phyloP scores from a whole-genome alignment of 2,888 invertebrate genomes.

The Neoitamus cyanurus region DNA sequence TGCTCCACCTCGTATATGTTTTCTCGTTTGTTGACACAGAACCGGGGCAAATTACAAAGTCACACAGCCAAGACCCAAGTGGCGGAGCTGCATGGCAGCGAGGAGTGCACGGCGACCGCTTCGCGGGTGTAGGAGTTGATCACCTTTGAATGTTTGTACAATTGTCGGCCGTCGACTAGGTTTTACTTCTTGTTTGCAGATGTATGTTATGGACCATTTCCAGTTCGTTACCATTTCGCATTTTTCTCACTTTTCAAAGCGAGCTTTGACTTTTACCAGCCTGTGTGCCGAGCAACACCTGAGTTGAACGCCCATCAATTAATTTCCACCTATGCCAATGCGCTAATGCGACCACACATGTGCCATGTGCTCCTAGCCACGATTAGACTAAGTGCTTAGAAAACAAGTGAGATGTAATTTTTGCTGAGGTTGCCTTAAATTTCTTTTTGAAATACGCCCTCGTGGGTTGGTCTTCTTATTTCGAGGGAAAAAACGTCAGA shows the following conservation, averaged over 20 bases:
- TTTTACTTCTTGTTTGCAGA: constrained; percentile 3
- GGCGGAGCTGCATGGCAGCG: not conserved
- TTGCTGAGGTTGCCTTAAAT: not conserved
- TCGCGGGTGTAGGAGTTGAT: constrained; percentile 4
- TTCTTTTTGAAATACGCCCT: not conserved
- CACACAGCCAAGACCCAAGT: not conserved
- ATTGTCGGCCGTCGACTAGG: constrained; percentile 1
- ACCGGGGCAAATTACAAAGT: constrained; percentile 21
- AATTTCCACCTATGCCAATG: not conserved
- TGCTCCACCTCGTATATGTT: not conserved
- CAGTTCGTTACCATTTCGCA: not conserved
- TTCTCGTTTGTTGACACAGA: constrained; percentile 24
- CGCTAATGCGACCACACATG: not conserved
- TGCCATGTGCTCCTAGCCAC: not conserved
- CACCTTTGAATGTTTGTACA: constrained; percentile 35
- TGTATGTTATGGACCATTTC: not conserved
- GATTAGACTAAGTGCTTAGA: too few species aligned
- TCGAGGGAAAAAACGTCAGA: too few species aligned
- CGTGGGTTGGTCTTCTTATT: too few species aligned
- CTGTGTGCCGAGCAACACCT: not conserved
- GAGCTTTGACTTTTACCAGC: not conserved
- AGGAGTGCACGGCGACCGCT: not conserved
- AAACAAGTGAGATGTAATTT: not conserved
- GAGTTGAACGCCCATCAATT: not conserved
- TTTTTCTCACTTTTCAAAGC: not conserved